phyloP scores from a whole-genome alignment of 1,140 invertebrate species.

The Caerostris extrusa region DNA sequence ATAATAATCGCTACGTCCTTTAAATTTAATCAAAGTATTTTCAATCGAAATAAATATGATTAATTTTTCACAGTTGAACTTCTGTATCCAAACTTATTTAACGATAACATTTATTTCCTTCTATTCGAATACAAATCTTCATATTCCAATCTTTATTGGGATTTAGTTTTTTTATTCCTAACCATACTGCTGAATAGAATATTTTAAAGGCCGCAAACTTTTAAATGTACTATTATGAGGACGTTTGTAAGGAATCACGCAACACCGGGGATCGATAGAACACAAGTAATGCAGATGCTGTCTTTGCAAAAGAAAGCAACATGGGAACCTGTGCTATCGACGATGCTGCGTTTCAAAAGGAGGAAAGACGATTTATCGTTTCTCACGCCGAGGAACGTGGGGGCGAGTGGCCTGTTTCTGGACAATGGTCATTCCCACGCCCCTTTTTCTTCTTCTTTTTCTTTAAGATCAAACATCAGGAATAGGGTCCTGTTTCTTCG shows the following conservation, averaged over 20 bases:
- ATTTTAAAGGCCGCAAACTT: background rate
- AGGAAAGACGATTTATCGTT: slow-evolving; percentile 5
- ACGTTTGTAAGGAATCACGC: slow-evolving; percentile 6
- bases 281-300: slow-evolving; percentile 12
- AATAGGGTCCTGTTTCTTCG: background rate
- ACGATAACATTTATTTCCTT: no score
- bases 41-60: no score
- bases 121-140: no score
- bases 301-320: background rate
- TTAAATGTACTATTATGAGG: background rate
- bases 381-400: background rate
- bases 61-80: no score
- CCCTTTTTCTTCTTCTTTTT: background rate
- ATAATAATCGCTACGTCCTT: no score
- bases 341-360: background rate
- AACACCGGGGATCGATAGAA: background rate
- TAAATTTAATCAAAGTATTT: no score
- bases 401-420: background rate
- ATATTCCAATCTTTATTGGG: no score
- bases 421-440: slow-evolving; percentile 41
- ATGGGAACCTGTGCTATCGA: background rate
- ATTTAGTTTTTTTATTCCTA: no score
- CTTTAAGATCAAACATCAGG: background rate
- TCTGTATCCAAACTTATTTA: no score
- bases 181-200: no score